These are phyloP conservation scores for Diglossa cyanea DNA, from an alignment of 2,797 vertebrate species.

Conservation along the genomic window DNA sequence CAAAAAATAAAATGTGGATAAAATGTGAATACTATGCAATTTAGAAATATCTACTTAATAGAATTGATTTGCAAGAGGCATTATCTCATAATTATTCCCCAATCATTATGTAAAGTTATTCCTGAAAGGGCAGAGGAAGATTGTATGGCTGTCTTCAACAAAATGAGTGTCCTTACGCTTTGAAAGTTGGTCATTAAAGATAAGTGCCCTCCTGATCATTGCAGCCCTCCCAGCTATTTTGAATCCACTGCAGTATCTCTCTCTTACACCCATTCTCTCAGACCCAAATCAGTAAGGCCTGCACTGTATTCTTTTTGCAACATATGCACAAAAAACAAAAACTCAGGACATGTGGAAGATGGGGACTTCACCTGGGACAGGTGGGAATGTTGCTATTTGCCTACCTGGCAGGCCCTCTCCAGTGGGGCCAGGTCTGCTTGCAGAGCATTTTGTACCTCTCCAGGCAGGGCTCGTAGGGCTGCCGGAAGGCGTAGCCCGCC, in stretches of 20 bases:
- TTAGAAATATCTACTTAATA: background rate
- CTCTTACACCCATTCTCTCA: background rate
- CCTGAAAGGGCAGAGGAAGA: background rate
- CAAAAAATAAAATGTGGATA: background rate
- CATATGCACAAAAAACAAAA: rapidly evolving
- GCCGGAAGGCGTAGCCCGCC: conserved; percentile 95
- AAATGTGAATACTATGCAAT: background rate
- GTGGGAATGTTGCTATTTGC: background rate
- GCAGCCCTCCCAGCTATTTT: background rate
- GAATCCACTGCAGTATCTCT: background rate
- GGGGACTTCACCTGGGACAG: background rate
- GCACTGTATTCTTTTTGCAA: background rate
- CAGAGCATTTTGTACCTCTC: conserved; percentile 99
- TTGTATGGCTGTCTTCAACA: background rate
- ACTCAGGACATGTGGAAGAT: rapidly evolving
- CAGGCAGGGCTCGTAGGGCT: conserved; percentile 91
- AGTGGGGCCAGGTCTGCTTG: conserved; percentile 95
- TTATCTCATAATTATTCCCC: background rate
- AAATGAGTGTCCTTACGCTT: background rate
- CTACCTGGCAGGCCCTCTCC: conserved; percentile 93
- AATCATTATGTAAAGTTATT: background rate
- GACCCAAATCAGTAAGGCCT: background rate
- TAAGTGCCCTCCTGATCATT: background rate
- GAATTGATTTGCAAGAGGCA: background rate
- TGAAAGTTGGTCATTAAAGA: background rate